Evolutionary conservation across 2,113 vertebrate genomes (phyloP).

Genomic region (Odobenus rosmarus): DNA sequence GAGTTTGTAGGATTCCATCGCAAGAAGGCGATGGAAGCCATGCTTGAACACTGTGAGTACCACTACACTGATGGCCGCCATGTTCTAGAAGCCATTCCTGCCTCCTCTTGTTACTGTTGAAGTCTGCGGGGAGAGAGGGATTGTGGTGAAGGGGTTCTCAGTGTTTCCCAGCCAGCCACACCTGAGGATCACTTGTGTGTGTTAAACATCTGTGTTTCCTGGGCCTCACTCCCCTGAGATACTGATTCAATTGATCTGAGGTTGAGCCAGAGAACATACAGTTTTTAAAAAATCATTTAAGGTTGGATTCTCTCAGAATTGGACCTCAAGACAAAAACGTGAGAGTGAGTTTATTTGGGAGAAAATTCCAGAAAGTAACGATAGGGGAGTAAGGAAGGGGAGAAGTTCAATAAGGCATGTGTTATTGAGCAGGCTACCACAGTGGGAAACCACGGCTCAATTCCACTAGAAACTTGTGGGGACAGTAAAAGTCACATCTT

Average conservation of each 20-base stretch:
- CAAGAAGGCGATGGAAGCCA: not conserved
- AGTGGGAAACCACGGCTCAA: not conserved
- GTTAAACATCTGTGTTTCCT: not conserved
- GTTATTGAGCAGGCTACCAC: not conserved
- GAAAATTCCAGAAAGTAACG: not conserved
- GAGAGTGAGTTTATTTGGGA: not conserved
- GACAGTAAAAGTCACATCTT: not conserved
- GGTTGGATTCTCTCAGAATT: conserved; percentile 6
- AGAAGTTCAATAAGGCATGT: not conserved
- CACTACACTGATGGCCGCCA: not conserved
- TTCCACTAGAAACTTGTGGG: not conserved
- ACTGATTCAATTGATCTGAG: not conserved
- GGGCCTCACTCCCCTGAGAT: not conserved
- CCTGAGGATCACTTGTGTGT: not conserved
- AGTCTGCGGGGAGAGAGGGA: not conserved
- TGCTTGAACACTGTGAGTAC: not conserved
- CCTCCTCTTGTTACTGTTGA: not conserved
- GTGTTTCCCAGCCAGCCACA: not conserved
- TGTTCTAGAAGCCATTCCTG: conserved; percentile 16
- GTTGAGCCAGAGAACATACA: not conserved
- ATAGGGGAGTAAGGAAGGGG: not conserved
- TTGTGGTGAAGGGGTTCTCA: not conserved
- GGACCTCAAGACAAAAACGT: not conserved
- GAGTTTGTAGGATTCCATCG: not conserved
- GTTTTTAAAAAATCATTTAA: not conserved